These are phyloP conservation scores for Mus spicilegus DNA, from an alignment of 2,113 vertebrate genomes.

Conservation along the genomic window DNA sequence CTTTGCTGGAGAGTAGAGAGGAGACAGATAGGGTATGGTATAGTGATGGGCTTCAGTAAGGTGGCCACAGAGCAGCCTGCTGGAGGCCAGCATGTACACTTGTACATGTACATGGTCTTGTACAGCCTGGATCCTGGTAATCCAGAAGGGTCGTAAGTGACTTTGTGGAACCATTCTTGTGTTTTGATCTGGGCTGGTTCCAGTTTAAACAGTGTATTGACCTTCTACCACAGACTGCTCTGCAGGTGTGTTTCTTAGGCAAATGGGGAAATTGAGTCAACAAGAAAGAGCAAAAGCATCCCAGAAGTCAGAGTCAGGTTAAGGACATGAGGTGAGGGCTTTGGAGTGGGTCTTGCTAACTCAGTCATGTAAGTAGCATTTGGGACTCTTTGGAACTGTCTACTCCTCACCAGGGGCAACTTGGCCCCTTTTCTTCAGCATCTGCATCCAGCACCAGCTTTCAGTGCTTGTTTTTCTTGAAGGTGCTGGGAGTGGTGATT, in stretches of 20 bases:
- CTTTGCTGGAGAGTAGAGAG: background rate
- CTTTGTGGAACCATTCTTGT: background rate
- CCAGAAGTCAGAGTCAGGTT: background rate
- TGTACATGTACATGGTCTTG: background rate
- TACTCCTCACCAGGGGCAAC: background rate
- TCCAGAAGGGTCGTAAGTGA: background rate
- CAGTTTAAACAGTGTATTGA: background rate
- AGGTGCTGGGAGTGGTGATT: background rate
- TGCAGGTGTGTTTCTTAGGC: background rate
- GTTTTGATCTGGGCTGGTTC: background rate
- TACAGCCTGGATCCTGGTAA: background rate
- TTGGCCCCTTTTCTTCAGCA: background rate
- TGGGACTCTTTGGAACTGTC: background rate
- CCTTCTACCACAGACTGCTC: background rate
- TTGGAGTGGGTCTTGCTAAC: background rate
- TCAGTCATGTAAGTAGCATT: background rate
- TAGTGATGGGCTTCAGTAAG: background rate
- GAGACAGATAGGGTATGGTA: background rate
- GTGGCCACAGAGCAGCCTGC: background rate
- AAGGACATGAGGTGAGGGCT: background rate
- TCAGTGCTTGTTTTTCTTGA: background rate
- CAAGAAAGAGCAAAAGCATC: background rate
- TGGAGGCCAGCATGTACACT: background rate
- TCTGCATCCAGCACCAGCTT: background rate
- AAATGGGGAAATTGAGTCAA: background rate